Base-by-base conservation (phyloP, 2,797 vertebrate genomes). In the Notolepis coatsorum region DNA sequence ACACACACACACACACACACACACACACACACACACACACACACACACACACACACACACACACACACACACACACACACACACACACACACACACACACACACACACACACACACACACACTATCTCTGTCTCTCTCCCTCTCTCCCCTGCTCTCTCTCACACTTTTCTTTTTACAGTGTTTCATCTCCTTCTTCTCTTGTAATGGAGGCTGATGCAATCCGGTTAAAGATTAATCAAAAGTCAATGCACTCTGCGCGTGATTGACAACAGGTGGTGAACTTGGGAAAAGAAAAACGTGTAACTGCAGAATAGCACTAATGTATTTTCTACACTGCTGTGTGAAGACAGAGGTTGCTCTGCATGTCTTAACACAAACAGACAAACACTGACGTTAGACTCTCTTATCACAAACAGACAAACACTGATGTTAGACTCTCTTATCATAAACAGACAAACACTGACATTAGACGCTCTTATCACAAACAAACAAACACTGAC, bases 361-460 rank as follows among this genome's bases (percentile, higher is more conserved):
- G 64, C 67, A 75, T 65, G 77, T 71, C 75, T 69, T 52, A 67
- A 73, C 53, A 60, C 58, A 50, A 59, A 63, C n/a, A n/a, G 68
- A 37, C 25, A 62, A 62, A 64, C 9, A 45, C 21, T 42, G n/a
- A n/a, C n/a, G n/a, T n/a, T n/a, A n/a, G n/a, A n/a, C n/a, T n/a
- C n/a, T 71, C 75, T 69, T 52, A 67, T 75, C 53, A 60, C 58
- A 50, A 59, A 63, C n/a, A n/a, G 68, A 37, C 25, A 62, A 62
- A 64, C 9, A 45, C 21, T 42, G n/a, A n/a, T n/a, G n/a, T n/a
- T n/a, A n/a, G n/a, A n/a, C n/a, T n/a, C n/a, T 71, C 75, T 69
- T 52, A 67, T 75, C 53, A 60, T 61, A 50, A 59, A 63, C n/a
- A n/a, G 68, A 37, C 25, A 62, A 62, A 64, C 9, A 45, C 21